A percentile compares a stretch with the other conserved stretches of the same genome.
Evolutionary conservation across 2,113 vertebrate species (phyloP).

Genomic region (Xerus inauris): DNA sequence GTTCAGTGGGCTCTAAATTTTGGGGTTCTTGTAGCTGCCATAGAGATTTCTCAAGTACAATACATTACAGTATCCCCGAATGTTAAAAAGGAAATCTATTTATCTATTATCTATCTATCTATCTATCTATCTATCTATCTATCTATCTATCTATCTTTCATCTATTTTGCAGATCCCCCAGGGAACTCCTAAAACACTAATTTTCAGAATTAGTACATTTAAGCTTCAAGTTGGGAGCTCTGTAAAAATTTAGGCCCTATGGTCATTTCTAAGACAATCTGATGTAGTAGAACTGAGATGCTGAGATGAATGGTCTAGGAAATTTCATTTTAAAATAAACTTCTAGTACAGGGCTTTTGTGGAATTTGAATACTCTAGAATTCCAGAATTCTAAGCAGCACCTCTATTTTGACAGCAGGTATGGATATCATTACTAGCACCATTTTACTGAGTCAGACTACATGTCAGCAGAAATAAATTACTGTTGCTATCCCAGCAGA

Average conservation of each 20-base stretch:
- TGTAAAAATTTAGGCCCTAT: not conserved
- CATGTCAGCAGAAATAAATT: constrained; percentile 46
- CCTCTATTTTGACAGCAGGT: constrained; percentile 18
- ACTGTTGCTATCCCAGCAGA: not conserved
- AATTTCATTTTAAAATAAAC: not conserved
- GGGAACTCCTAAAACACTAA: not conserved
- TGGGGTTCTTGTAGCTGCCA: not conserved
- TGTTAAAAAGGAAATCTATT: not conserved
- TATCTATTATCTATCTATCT: too few species aligned
- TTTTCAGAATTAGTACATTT: not conserved
- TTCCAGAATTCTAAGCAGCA: not conserved
- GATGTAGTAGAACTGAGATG: not conserved
- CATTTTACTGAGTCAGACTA: not conserved
- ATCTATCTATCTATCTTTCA: too few species aligned
- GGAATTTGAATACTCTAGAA: not conserved
- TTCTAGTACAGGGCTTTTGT: not conserved
- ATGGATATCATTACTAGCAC: not conserved
- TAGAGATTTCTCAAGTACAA: not conserved
- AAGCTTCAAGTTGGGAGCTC: not conserved
- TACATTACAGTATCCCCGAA: not conserved
- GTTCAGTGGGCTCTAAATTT: not conserved
- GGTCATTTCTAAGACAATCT: not conserved
- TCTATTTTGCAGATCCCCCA: not conserved
- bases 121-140: too few species aligned
- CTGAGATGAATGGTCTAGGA: not conserved